Evolutionary conservation across 1,140 invertebrate species (phyloP), one percentile per base, ranked within the genome.

Genomic region (Drosophila azteca): DNA sequence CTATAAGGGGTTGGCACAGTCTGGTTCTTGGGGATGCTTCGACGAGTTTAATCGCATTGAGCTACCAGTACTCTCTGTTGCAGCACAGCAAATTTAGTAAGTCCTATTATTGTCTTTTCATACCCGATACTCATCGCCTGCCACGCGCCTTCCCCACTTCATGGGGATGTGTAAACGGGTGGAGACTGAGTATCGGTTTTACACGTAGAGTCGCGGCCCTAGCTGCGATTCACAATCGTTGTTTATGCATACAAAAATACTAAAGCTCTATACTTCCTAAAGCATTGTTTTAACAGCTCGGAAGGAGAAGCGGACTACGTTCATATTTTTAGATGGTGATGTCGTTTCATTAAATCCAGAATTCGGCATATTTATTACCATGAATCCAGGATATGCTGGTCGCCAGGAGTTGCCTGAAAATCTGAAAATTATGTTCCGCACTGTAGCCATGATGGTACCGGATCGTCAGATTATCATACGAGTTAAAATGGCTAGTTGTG

Each of bases 41-140:
- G 97, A 98, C 89, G 97, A 99, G 91, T 98, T 98, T 92, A 98
- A 98, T 92, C 93, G 97, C 55, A 98, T 98, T 71, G 97, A 98
- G 83, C 92, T 98, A 48, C 97, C 97, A 0, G 97, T 99, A 35
- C 91, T 98, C 6, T 98, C 97, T 1, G 97, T 98, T 22, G 97
- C 97, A 6, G 97, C 97, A 5, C 97, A 98, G 91, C 97, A 99
- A 92, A 97, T 99, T 79, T 96, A 96, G 92, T 96, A 22, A 93
- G 92, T 80, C 17, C 48, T 8, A 48, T 5, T 26, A 11, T 1
- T 29, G 1, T 7, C 7, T 29, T 29, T 7, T 7, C 7, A 7
- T 20, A 20, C 17, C 17, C 17, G 17, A 20, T 20, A 20, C 17
- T 20, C 17, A 20, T 1, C 17, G 17, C 0, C 17, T 20, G 0